These are phyloP conservation scores for Melanotaenia boesemani DNA, from an alignment of 2,797 vertebrate genomes.

Conservation along the genomic window DNA sequence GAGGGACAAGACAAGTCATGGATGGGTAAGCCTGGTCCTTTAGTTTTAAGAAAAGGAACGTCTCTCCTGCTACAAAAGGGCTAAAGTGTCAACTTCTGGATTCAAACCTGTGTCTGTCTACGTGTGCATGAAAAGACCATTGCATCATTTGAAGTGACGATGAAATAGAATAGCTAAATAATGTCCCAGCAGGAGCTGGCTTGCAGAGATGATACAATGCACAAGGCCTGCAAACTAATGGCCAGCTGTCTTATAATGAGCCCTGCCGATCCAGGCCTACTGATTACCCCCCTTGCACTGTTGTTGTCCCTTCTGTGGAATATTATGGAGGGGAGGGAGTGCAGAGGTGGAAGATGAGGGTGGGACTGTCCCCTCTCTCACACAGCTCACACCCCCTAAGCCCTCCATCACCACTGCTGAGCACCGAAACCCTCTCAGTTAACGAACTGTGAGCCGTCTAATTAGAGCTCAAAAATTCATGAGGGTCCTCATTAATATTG, in stretches of 20 bases:
- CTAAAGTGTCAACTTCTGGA: conserved; percentile 69
- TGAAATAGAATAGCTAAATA: conserved; percentile 84
- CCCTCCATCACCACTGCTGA: conserved; percentile 67
- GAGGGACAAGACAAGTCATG: conserved; percentile 3
- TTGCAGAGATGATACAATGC: conserved; percentile 73
- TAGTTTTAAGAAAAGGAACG: conserved; percentile 34
- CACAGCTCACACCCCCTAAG: conserved; percentile 46
- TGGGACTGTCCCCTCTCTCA: conserved; percentile 70
- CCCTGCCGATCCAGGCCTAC: conserved; percentile 62
- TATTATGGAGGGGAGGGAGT: conserved; percentile 44
- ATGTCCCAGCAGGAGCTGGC: conserved; percentile 78
- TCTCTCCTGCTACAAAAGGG: conserved; percentile 49
- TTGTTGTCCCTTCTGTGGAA: conserved; percentile 51
- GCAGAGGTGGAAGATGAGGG: conserved; percentile 59
- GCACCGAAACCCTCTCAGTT: conserved; percentile 84
- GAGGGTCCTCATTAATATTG: conserved; percentile 99
- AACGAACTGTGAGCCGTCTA: conserved; percentile 93
- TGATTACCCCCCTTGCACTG: conserved; percentile 61
- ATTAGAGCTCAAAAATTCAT: conserved; percentile 99
- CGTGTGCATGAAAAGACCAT: conserved; percentile 62
- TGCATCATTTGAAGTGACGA: conserved; percentile 77
- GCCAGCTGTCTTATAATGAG: conserved; percentile 83
- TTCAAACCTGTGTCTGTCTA: conserved; percentile 50
- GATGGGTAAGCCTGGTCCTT: conserved; percentile 30
- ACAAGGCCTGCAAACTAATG: conserved; percentile 73